These are phyloP conservation scores for Bombus consobrinus DNA, from an alignment of 1,140 invertebrate species.

Conservation along the genomic window DNA sequence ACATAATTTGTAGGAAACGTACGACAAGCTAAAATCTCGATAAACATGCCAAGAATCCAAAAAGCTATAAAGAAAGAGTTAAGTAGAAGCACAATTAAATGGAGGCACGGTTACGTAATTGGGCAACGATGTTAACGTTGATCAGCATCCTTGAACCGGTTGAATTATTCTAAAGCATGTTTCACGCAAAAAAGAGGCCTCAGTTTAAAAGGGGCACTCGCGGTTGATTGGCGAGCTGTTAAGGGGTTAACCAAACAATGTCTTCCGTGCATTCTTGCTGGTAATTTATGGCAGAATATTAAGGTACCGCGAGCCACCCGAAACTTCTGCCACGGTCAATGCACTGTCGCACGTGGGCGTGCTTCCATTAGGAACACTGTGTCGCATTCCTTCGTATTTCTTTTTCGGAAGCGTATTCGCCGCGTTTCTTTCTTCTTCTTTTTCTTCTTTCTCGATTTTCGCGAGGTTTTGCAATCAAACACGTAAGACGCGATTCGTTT, in stretches of 20 bases:
- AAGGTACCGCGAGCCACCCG: constrained; percentile 33
- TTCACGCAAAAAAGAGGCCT: not conserved
- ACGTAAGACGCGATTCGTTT: not conserved
- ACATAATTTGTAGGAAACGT: too few species aligned
- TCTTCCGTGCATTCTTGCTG: constrained; percentile 40
- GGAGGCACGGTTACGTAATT: not conserved
- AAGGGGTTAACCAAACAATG: constrained; percentile 48
- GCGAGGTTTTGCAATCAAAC: constrained; percentile 24
- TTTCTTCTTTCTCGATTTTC: not conserved
- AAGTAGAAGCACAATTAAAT: not conserved
- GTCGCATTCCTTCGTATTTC: constrained; percentile 8
- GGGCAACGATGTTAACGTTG: not conserved
- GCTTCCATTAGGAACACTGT: constrained; percentile 37
- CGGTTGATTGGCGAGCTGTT: constrained; percentile 51
- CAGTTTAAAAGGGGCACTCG: constrained; percentile 7
- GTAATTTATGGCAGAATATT: constrained; percentile 61
- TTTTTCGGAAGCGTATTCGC: constrained; percentile 22
- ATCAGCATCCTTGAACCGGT: not conserved
- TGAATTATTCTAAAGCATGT: not conserved
- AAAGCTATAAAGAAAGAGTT: too few species aligned
- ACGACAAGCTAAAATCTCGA: too few species aligned
- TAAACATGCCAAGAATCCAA: fast-evolving
- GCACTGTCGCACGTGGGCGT: constrained; percentile 44
- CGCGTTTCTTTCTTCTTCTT: not conserved
- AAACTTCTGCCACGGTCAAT: constrained; percentile 50